Evolutionary conservation across 2,888 invertebrate genomes (phyloP), one percentile per base, ranked within the genome.

Genomic region (Sphaerophoria rueppellii): DNA sequence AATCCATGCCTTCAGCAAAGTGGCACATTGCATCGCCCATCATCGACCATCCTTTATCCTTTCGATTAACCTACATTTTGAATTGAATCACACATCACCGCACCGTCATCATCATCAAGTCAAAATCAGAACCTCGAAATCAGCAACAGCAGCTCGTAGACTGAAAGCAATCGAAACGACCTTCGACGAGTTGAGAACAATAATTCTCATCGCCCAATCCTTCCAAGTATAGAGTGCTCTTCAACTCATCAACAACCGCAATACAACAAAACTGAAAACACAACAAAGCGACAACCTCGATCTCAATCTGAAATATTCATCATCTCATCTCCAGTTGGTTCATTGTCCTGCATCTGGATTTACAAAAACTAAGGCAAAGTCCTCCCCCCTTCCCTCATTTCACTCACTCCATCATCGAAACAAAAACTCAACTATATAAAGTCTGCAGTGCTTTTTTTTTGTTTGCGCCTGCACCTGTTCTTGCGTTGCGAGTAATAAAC

Each of bases 241-340:
- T 61, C 72, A 73, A 58, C 70, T 35, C 54, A 60, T 61, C 65
- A 78, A 32, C 12, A 54, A 40, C 43, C 55, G 16, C 54, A 58
- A 24, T 24, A 24, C 24, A 24, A 24, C 24, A 24, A 24, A 24
- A 24, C 24, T 24, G 24, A 24, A 24, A 24, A 24, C 24, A 24
- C 24, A 24, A 24, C 24, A 24, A 24, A 24, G 46, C 54, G 57
- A 40, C 52, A 74, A 76, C 85, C 80, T 83, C 76, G 78, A 87
- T 81, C 89, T 86, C 80, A 87, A 89, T 87, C 88, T 88, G 87
- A 88, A 87, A 67, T 75, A 79, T 77, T 76, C 75, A 83, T 86
- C 79, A 73, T 43, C 43, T 81, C 83, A 60, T 50, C 60, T 43
- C 43, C 65, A 65, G 37, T 65, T 65, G 50, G 87, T 87, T 77